These are phyloP conservation scores for Grantiella picta DNA, from an alignment of 2,113 vertebrate genomes.

Conservation along the genomic window DNA sequence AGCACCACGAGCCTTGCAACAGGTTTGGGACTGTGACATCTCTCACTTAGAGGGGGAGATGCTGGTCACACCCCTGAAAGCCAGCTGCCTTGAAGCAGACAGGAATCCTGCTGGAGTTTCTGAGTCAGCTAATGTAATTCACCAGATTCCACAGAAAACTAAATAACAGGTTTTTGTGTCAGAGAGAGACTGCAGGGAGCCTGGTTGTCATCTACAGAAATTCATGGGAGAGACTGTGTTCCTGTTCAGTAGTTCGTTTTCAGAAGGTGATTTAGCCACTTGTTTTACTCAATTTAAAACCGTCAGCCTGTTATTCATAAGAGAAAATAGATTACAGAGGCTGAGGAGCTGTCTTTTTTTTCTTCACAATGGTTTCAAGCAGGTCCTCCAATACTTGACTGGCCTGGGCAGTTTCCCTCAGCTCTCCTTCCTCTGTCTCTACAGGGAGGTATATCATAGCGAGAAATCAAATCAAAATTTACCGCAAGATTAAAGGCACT, in stretches of 20 bases:
- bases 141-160: background rate
- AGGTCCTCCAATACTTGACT: background rate
- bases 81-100: background rate
- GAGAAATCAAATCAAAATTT: background rate
- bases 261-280: background rate
- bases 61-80: background rate
- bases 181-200: background rate
- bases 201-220: background rate
- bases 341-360: background rate
- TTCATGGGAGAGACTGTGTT: background rate
- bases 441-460: background rate
- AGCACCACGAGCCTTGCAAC: background rate
- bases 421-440: background rate
- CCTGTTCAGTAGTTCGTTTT: constrained; percentile 17
- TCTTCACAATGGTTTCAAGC: background rate
- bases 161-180: background rate
- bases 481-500: background rate
- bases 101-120: background rate
- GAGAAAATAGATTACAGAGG: background rate
- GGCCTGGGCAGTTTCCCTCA: background rate
- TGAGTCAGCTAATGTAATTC: background rate
- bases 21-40: rapidly evolving
- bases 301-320: background rate
- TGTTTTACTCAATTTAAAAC: constrained; percentile 29
- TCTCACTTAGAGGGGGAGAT: rapidly evolving